These are phyloP conservation scores for Cyprinodon brontotheroides DNA, from an alignment of 2,113 vertebrate genomes.

Conservation along the genomic window DNA sequence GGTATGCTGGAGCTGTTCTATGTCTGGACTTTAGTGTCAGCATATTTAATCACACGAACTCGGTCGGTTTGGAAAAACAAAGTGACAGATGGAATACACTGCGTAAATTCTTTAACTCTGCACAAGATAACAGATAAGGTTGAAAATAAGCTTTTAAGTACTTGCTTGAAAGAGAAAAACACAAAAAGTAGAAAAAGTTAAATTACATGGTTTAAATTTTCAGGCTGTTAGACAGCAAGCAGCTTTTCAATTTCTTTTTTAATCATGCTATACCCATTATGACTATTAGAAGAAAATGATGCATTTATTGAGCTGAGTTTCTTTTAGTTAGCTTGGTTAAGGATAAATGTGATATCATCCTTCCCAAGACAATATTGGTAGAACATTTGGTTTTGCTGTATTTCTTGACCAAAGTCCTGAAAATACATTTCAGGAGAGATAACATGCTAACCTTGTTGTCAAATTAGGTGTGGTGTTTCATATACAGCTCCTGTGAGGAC, in stretches of 20 bases:
- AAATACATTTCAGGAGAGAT: background rate
- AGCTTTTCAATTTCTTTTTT: background rate
- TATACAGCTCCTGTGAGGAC: too few relatives aligned
- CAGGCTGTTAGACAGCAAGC: background rate
- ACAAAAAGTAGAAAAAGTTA: background rate
- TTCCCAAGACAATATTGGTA: background rate
- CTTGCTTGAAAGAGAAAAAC: background rate
- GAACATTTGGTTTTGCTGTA: background rate
- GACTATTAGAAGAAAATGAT: background rate
- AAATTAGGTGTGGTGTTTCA: background rate
- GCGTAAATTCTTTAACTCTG: constrained; percentile 27
- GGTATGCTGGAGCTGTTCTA: constrained; percentile 19
- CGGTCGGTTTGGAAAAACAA: constrained; percentile 53
- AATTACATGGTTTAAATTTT: background rate
- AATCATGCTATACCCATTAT: background rate
- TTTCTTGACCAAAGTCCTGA: background rate
- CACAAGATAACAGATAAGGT: constrained; percentile 26
- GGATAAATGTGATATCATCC: too few relatives aligned
- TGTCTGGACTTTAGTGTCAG: constrained; percentile 27
- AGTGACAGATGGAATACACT: constrained; percentile 53
- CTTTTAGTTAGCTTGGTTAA: too few relatives aligned
- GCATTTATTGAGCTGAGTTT: background rate
- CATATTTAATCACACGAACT: constrained; percentile 25
- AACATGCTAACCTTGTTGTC: background rate
- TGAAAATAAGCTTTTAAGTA: constrained; percentile 2